Conservation (phyloP, 2,797 vertebrate species). For the Chrosomus eos region DNA sequence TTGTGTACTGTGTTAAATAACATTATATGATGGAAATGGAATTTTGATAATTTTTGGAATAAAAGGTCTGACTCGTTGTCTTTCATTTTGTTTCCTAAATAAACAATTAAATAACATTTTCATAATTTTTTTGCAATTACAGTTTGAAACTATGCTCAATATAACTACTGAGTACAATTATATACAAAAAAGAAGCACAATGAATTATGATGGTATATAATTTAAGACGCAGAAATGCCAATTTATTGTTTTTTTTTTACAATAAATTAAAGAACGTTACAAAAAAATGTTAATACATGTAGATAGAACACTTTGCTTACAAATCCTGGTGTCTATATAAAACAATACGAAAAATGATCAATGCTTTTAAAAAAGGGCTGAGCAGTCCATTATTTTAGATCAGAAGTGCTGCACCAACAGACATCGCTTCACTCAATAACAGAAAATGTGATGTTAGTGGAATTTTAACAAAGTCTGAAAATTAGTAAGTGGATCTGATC, state of each 20-base stretch:
- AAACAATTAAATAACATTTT: neutral
- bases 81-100: neutral
- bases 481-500: slow-evolving; percentile 30
- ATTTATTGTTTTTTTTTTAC: neutral
- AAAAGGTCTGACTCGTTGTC: neutral
- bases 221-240: neutral
- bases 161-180: neutral
- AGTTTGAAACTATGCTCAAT: neutral
- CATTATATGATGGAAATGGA: neutral
- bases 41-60: neutral
- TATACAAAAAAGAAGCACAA: neutral
- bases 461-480: slow-evolving; percentile 35
- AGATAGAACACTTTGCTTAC: neutral
- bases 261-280: neutral
- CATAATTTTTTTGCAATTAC: neutral
- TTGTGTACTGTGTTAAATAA: neutral
- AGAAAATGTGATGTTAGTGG: slow-evolving; percentile 31
- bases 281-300: neutral
- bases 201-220: neutral
- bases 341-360: slow-evolving; percentile 35
- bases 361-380: slow-evolving; percentile 60
- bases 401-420: slow-evolving; percentile 1
- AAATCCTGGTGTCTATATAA: neutral
- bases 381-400: slow-evolving; percentile 42
- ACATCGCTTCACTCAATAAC: slow-evolving; percentile 8